Evolutionary conservation across 2,888 invertebrate genomes (phyloP).

Genomic region (Cerceris rybyensis): DNA sequence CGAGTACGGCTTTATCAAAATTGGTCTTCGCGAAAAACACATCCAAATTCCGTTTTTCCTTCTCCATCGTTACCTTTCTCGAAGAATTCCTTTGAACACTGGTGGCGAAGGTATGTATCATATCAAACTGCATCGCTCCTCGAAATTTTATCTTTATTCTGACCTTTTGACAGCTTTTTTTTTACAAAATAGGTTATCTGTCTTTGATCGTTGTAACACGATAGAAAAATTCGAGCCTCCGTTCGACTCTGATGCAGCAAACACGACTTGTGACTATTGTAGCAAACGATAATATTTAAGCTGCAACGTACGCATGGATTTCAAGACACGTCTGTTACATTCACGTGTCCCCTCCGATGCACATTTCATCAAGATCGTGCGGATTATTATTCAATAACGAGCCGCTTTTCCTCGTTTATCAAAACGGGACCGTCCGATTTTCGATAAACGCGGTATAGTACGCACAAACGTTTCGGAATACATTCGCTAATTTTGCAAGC

Average conservation of each 20-base stretch:
- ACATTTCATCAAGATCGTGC: background rate
- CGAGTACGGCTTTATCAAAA: constrained; percentile 83
- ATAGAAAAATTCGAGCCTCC: no score
- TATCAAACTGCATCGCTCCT: background rate
- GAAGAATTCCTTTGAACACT: constrained; percentile 82
- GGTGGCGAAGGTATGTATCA: constrained; percentile 55
- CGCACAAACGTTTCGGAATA: constrained; percentile 71
- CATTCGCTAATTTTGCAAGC: constrained; percentile 76
- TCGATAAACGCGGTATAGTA: constrained; percentile 70
- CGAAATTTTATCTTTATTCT: no score
- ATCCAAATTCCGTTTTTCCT: background rate
- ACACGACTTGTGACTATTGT: no score
- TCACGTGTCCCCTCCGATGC: no score
- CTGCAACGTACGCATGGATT: no score
- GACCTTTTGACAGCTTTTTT: no score
- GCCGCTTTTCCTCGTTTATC: constrained; percentile 51
- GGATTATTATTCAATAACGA: constrained; percentile 45
- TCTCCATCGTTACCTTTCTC: constrained; percentile 84
- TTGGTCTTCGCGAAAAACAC: constrained; percentile 80
- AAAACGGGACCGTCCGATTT: constrained; percentile 61
- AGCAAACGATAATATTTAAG: no score
- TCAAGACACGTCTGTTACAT: no score
- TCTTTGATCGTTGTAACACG: no score
- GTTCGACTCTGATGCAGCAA: no score
- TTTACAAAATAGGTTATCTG: no score